Evolutionary conservation across 2,113 vertebrate genomes (phyloP).

Genomic region (Oreamnos americanus): DNA sequence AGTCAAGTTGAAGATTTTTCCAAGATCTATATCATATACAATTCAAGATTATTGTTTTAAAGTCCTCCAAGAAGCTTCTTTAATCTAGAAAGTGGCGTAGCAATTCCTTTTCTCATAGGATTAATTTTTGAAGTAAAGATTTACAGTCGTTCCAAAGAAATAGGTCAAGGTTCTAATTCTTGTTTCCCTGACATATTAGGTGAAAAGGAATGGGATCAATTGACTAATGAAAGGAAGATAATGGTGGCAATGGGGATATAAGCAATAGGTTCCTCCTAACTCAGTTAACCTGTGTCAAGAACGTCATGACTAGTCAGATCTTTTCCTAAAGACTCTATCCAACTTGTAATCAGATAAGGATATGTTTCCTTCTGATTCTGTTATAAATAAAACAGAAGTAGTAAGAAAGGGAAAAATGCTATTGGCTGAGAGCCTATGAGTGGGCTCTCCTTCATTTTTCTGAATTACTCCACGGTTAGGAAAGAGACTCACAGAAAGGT

Average conservation of each 20-base stretch:
- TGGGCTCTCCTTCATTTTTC: neutral
- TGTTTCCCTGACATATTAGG: neutral
- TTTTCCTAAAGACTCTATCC: neutral
- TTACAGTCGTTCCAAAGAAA: neutral
- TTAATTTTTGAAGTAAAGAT: neutral
- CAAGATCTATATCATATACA: neutral
- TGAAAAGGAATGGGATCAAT: neutral
- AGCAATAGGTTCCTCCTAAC: neutral
- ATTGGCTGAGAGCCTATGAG: neutral
- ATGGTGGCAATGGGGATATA: neutral
- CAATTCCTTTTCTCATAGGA: neutral
- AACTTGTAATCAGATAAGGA: neutral
- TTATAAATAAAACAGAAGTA: neutral
- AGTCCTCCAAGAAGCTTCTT: neutral
- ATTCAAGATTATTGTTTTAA: neutral
- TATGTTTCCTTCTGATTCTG: neutral
- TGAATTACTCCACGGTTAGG: neutral
- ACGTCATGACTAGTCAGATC: neutral
- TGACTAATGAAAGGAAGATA: neutral
- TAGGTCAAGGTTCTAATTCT: neutral
- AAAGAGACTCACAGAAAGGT: neutral
- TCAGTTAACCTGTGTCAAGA: neutral
- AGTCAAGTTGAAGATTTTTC: neutral
- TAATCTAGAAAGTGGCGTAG: neutral
- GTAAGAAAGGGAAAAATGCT: neutral